Conservation (phyloP, 2,113 vertebrate genomes). For the Romanogobio albipinnatus region DNA sequence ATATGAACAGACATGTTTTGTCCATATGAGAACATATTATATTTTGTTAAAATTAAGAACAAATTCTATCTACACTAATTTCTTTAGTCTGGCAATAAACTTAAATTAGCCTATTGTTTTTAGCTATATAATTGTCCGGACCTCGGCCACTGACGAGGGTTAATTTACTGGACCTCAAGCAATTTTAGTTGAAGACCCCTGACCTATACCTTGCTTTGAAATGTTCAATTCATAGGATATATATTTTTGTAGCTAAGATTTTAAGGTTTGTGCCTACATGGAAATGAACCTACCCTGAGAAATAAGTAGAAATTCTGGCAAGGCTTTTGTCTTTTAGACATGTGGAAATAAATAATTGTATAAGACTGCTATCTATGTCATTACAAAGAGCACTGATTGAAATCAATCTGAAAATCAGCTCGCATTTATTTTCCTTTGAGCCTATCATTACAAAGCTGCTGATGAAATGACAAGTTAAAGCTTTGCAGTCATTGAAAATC, state of each 20-base stretch:
- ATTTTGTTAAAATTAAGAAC: no score
- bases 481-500: constrained; percentile 27
- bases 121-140: no score
- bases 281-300: not conserved
- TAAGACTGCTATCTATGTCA: constrained; percentile 44
- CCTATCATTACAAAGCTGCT: constrained; percentile 34
- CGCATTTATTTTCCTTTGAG: constrained; percentile 46
- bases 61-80: no score
- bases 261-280: not conserved
- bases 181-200: no score
- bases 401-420: constrained; percentile 58
- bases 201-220: not conserved
- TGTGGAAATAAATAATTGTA: constrained; percentile 24
- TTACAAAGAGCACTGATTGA: constrained; percentile 57
- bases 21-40: no score
- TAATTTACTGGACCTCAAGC: no score
- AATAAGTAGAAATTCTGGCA: not conserved
- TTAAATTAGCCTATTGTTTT: no score
- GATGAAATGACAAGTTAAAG: constrained; percentile 39
- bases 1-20: no score
- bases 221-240: no score
- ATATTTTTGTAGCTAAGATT: not conserved
- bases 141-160: no score
- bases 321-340: not conserved
- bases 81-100: no score